Conservation (phyloP, 1,140 invertebrate genomes). For the Saxidomus purpurata region DNA sequence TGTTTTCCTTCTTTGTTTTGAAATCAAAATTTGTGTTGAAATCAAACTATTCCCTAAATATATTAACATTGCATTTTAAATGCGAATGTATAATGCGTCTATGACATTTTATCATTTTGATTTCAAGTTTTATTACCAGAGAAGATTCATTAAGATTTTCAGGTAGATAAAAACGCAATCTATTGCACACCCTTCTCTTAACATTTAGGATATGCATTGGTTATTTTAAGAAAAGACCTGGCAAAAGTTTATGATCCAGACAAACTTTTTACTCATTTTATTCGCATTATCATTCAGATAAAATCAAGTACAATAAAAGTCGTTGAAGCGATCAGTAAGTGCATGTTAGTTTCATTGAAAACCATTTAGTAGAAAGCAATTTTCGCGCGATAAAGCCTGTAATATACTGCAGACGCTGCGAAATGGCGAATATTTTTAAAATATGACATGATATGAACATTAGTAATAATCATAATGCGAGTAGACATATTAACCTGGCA, state of each 20-base stretch:
- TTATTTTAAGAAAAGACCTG: background rate
- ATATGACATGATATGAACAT: constrained; percentile 10
- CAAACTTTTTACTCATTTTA: constrained; percentile 27
- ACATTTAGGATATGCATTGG: constrained; percentile 1
- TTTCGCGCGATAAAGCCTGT: constrained; percentile 25
- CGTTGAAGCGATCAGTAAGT: background rate
- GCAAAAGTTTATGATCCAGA: constrained; percentile 19
- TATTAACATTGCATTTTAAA: too few species aligned
- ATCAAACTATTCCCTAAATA: too few species aligned
- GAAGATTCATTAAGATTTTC: background rate
- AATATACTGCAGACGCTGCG: constrained; percentile 15
- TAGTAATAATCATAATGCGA: background rate
- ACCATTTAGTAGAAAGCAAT: constrained; percentile 31
- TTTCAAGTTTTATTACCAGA: too few species aligned
- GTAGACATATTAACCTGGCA: constrained; percentile 8
- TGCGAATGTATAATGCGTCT: too few species aligned
- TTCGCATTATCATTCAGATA: constrained; percentile 45
- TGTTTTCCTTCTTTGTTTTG: too few species aligned
- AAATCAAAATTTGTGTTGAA: too few species aligned
- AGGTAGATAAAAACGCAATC: background rate
- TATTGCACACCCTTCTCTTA: background rate
- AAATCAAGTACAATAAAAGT: constrained; percentile 37
- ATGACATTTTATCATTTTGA: too few species aligned
- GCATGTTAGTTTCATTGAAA: constrained; percentile 38
- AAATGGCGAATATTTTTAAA: constrained; percentile 6